Percentiles rank a stretch among this genome's conserved stretches.
These are phyloP conservation scores for Odontamblyopus rebecca DNA, from an alignment of 2,797 vertebrate species.

Conservation along the genomic window DNA sequence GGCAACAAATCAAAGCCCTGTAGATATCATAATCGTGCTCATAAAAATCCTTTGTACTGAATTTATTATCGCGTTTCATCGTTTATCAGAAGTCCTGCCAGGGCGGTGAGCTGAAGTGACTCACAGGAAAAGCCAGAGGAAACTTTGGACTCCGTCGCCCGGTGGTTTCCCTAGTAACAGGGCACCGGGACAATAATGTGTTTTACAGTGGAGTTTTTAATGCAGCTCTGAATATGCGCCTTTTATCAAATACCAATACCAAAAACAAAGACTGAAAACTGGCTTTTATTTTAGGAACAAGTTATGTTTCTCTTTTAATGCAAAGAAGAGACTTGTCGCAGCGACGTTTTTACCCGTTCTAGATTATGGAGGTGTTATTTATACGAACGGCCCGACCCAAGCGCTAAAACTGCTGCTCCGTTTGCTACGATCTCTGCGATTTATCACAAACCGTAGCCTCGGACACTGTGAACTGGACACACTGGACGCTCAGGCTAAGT, in stretches of 20 bases:
- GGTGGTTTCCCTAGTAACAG: slow-evolving; percentile 50
- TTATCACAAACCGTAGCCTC: no score
- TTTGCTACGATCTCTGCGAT: no score
- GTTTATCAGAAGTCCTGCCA: slow-evolving; percentile 12
- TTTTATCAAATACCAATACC: neutral
- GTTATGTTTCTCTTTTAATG: no score
- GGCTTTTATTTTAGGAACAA: no score
- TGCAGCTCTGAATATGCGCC: neutral
- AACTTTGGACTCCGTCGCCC: slow-evolving; percentile 62
- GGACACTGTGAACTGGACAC: no score
- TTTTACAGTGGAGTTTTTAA: slow-evolving; percentile 23
- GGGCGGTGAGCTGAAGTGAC: slow-evolving; percentile 44
- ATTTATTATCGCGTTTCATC: neutral
- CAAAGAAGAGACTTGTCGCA: no score
- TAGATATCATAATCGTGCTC: neutral
- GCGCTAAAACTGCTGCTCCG: no score
- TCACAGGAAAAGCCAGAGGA: slow-evolving; percentile 36
- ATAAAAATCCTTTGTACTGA: slow-evolving; percentile 1
- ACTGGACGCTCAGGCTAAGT: no score
- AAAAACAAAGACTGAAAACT: no score
- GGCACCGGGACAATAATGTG: slow-evolving; percentile 8
- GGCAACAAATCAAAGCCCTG: slow-evolving; percentile 1
- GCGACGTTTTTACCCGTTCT: no score
- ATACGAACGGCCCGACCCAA: no score
- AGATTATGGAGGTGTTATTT: no score